These are phyloP conservation scores for Pimephales promelas DNA, from an alignment of 2,113 vertebrate species.

Conservation along the genomic window DNA sequence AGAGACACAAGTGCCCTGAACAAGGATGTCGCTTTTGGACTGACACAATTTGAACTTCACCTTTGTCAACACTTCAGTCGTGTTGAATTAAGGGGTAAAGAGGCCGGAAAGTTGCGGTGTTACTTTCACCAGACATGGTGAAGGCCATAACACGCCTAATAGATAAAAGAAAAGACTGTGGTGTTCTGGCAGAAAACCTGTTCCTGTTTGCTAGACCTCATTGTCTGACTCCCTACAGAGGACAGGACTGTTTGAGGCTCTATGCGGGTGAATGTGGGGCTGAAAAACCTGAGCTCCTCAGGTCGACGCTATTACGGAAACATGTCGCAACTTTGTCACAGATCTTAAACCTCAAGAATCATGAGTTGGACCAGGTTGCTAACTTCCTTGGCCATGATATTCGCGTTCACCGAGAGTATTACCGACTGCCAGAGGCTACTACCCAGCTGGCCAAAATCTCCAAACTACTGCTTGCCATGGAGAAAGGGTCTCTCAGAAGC, in stretches of 20 bases:
- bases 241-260: conserved; percentile 39
- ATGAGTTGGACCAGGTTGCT: conserved; percentile 52
- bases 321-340: conserved; percentile 19
- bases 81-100: too few species aligned
- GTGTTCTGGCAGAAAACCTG: too few species aligned
- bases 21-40: too few species aligned
- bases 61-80: too few species aligned
- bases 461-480: conserved; percentile 57
- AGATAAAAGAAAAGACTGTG: too few species aligned
- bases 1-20: too few species aligned
- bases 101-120: too few species aligned
- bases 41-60: too few species aligned
- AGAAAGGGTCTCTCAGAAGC: conserved; percentile 39
- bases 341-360: neutral
- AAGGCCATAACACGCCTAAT: too few species aligned
- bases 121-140: too few species aligned
- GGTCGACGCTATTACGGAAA: conserved; percentile 38
- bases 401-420: conserved; percentile 54
- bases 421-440: conserved; percentile 57
- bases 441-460: conserved; percentile 59
- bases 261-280: conserved; percentile 43
- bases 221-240: conserved; percentile 26
- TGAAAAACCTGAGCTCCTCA: conserved; percentile 37
- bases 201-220: too few species aligned
- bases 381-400: conserved; percentile 58